phyloP scores from a whole-genome alignment of 2,113 vertebrate species.

The Toxotes chatareus region DNA sequence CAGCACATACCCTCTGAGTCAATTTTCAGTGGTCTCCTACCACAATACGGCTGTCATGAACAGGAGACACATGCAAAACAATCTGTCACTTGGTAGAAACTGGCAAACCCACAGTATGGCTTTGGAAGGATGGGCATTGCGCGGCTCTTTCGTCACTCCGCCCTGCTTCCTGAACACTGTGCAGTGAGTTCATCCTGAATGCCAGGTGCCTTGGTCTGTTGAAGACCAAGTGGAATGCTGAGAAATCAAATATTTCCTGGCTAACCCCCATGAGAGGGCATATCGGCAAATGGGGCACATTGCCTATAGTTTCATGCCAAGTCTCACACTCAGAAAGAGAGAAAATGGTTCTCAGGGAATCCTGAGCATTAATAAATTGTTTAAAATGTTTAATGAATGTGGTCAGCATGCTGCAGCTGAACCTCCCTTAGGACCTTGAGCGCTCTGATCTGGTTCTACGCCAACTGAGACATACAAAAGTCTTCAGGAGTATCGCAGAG shows the following conservation, averaged over 20 bases:
- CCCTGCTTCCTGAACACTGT: constrained; percentile 29
- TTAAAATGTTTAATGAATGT: constrained; percentile 55
- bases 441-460: constrained; percentile 49
- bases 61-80: constrained; percentile 42
- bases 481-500: constrained; percentile 20
- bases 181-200: constrained; percentile 48
- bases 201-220: constrained; percentile 41
- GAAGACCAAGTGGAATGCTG: constrained; percentile 24
- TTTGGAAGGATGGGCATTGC: constrained; percentile 42
- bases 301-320: not conserved
- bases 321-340: not conserved
- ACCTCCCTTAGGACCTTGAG: constrained; percentile 21
- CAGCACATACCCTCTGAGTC: constrained; percentile 27
- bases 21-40: constrained; percentile 48
- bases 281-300: not conserved
- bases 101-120: constrained; percentile 15
- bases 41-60: constrained; percentile 41
- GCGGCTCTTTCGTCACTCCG: constrained; percentile 27
- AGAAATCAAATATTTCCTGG: constrained; percentile 46
- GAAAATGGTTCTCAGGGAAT: constrained; percentile 8
- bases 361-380: constrained; percentile 18
- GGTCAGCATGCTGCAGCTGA: constrained; percentile 55
- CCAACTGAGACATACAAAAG: constrained; percentile 24
- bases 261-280: constrained; percentile 9
- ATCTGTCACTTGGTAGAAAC: constrained; percentile 51